Evolutionary conservation across 2,797 vertebrate species (phyloP).

Genomic region (Eremophila alpestris): DNA sequence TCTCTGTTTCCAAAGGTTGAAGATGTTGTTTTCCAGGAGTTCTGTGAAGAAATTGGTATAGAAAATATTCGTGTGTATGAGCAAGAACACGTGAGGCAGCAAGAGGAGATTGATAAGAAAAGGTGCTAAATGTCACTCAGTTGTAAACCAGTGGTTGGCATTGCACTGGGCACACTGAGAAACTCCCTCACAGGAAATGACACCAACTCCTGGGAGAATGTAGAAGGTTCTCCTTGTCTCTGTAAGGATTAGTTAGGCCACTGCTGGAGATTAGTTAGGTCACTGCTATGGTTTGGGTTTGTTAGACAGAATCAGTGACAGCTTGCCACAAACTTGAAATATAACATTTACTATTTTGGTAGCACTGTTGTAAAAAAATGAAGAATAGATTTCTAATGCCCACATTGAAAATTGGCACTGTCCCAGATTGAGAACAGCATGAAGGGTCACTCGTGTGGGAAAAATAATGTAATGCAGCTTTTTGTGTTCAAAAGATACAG

Average conservation of each 20-base stretch:
- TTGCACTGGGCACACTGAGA: neutral
- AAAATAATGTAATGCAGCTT: neutral
- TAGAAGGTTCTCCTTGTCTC: neutral
- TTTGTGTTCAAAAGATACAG: neutral
- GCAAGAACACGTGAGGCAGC: slow-evolving; percentile 82
- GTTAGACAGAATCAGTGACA: neutral
- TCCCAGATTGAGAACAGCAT: neutral
- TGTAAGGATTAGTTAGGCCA: neutral
- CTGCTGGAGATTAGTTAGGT: neutral
- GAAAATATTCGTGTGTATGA: slow-evolving; percentile 91
- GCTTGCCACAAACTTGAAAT: neutral
- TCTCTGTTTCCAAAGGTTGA: slow-evolving; percentile 80
- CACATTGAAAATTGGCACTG: neutral
- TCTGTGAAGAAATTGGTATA: slow-evolving; percentile 90
- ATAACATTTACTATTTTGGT: neutral
- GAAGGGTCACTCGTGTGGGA: neutral
- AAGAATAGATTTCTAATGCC: neutral
- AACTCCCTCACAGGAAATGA: neutral
- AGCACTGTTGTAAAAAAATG: neutral
- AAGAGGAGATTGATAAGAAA: slow-evolving; percentile 87
- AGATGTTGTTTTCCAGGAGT: slow-evolving; percentile 87
- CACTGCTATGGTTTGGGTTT: neutral
- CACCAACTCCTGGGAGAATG: neutral
- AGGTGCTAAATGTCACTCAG: slow-evolving; percentile 72
- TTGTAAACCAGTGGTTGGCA: neutral